These are phyloP conservation scores for Drosophila arawakana DNA, from an alignment of 1,140 invertebrate species.

Conservation along the genomic window DNA sequence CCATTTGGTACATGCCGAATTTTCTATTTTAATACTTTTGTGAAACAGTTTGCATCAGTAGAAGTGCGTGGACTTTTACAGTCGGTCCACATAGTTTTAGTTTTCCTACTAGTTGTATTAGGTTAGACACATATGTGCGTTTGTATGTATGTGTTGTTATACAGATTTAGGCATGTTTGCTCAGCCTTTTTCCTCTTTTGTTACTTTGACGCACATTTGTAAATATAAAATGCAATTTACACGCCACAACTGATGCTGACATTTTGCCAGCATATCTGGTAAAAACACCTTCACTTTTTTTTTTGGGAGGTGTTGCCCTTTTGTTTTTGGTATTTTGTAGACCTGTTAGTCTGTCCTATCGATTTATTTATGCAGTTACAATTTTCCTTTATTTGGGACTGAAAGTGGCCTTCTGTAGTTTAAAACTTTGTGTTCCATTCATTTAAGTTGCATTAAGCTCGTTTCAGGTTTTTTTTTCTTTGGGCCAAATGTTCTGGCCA, in stretches of 20 bases:
- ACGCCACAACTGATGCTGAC: conserved; percentile 41
- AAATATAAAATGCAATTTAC: conserved; percentile 53
- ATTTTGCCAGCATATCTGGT: conserved; percentile 29
- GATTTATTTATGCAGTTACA: background rate
- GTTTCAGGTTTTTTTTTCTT: background rate
- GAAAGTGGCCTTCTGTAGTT: background rate
- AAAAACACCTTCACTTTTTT: conserved; percentile 17
- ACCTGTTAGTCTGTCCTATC: background rate
- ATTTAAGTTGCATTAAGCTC: background rate
- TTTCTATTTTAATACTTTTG: too few relatives aligned
- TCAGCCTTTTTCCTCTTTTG: conserved; percentile 24
- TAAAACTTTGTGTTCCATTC: background rate
- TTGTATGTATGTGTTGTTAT: background rate
- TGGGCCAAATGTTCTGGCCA: conserved; percentile 1
- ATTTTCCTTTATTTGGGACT: background rate
- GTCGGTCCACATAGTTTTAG: too few relatives aligned
- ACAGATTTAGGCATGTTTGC: conserved; percentile 12
- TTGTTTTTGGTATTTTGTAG: background rate
- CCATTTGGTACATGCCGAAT: too few relatives aligned
- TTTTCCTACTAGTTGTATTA: background rate
- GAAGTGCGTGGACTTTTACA: too few relatives aligned
- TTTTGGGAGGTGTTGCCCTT: background rate
- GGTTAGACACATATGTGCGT: conserved; percentile 5
- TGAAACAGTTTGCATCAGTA: too few relatives aligned
- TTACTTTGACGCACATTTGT: conserved; percentile 51